Conservation (phyloP, 2,888 invertebrate species). For the Portevinia maculata region DNA sequence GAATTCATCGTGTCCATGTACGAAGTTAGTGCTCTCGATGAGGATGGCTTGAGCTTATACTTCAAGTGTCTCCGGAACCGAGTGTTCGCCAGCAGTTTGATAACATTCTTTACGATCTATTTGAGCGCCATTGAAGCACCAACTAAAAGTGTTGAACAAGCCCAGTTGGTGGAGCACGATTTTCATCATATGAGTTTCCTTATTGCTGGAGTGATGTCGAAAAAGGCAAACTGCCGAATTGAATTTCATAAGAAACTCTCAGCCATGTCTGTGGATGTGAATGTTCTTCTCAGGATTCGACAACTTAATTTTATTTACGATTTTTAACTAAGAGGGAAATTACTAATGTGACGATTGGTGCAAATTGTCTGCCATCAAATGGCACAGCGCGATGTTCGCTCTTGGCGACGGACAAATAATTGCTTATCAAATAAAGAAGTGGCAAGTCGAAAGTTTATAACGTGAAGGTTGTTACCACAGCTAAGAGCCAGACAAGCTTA, state of each 20-base stretch:
- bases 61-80: conserved; percentile 51
- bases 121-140: conserved; percentile 16
- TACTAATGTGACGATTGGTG: not conserved
- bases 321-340: conserved; percentile 31
- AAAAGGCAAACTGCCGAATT: conserved; percentile 45
- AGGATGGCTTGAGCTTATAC: conserved; percentile 45
- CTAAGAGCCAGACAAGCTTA: too few species aligned
- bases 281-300: conserved; percentile 44
- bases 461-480: too few species aligned
- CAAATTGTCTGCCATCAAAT: not conserved
- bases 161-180: conserved; percentile 23
- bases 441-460: too few species aligned
- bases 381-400: too few species aligned
- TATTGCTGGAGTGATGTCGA: conserved; percentile 55
- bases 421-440: too few species aligned
- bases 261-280: conserved; percentile 20
- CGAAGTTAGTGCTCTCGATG: conserved; percentile 34
- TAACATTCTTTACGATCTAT: conserved; percentile 47
- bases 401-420: too few species aligned
- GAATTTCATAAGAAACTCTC: conserved; percentile 59
- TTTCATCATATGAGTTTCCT: conserved; percentile 54
- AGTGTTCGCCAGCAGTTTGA: conserved; percentile 45
- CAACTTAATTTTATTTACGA: conserved; percentile 65
- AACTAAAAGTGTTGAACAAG: not conserved
- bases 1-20: conserved; percentile 53